phyloP scores from a whole-genome alignment of 1,140 invertebrate species.

The Heliconius congener region DNA sequence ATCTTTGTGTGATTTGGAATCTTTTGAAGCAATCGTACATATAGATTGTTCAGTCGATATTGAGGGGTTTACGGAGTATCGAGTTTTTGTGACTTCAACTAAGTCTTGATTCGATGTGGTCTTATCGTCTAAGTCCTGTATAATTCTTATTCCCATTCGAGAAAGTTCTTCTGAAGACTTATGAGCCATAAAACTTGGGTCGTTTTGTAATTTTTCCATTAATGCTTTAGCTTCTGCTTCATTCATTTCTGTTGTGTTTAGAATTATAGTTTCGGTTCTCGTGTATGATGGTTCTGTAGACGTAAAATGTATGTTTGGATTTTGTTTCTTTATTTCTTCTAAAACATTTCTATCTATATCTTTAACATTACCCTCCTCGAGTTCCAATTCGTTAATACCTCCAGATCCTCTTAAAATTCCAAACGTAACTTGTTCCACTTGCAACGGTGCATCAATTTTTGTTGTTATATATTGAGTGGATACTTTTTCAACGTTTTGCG shows the following conservation, averaged over 20 bases:
- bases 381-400: constrained; percentile 61
- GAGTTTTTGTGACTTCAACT: constrained; percentile 71
- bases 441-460: constrained; percentile 70
- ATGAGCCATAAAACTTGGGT: constrained; percentile 75
- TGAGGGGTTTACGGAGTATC: constrained; percentile 63
- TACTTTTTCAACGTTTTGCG: constrained; percentile 77
- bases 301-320: constrained; percentile 76
- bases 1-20: constrained; percentile 54
- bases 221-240: constrained; percentile 73
- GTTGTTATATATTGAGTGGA: constrained; percentile 69
- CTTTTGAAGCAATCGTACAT: constrained; percentile 50
- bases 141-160: constrained; percentile 66
- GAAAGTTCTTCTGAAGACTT: constrained; percentile 71
- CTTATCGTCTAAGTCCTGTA: constrained; percentile 71
- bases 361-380: constrained; percentile 73
- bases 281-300: constrained; percentile 71
- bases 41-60: constrained; percentile 55
- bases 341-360: constrained; percentile 73
- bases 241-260: constrained; percentile 71
- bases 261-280: constrained; percentile 77
- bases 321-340: constrained; percentile 74
- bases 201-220: constrained; percentile 74
- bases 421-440: constrained; percentile 77
- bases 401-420: constrained; percentile 70
- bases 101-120: constrained; percentile 57